Evolutionary conservation across 2,113 vertebrate species (phyloP), one percentile per base, ranked within the genome.

Genomic region (Romanogobio albipinnatus): DNA sequence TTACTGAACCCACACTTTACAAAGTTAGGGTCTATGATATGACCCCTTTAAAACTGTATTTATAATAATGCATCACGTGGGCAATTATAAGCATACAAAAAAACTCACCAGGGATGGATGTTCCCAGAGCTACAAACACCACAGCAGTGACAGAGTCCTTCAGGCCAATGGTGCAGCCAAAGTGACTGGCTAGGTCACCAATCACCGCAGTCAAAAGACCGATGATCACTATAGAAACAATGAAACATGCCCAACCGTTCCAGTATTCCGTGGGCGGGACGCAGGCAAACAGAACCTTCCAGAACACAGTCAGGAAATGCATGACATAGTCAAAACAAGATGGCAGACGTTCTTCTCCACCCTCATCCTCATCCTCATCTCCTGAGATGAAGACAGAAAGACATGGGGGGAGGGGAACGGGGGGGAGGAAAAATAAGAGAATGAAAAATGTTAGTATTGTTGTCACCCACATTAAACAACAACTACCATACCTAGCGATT

Each of bases 271-370:
- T 99, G 83, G 98, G 98, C 7, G 98, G 98, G 62, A 99, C 98
- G 0, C 98, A 99, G 24, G 98, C 98, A 49, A 99, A 99, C 87
- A 99, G 94, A 49, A 99, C 98, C 93, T 99, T 99, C 98, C 98
- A 99, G 95, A 99, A 99, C 84, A 99, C 98, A 0, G 98, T 99
- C 88, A 99, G 96, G 93, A 99, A 99, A 93, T 99, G 98, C 98
- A 99, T 99, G 90, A 99, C 98, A 0, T 99, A 99, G 94, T 99
- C 98, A 10, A 99, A 99, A 90, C 98, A 99, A 80, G 98, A 99
- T 0, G 98, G 98, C 89, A 99, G 95, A 29, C 96, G 95, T 83
- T 99, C 98, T 80, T 99, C 98, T 0, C 98, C 98, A 0, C 97
- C 94, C 70, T 99, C 98, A 0, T 99, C 98, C 53, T 99, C 98